Evolutionary conservation across 2,797 vertebrate genomes (phyloP), one percentile per base, ranked within the genome.

Genomic region (Hoplostethus atlanticus): DNA sequence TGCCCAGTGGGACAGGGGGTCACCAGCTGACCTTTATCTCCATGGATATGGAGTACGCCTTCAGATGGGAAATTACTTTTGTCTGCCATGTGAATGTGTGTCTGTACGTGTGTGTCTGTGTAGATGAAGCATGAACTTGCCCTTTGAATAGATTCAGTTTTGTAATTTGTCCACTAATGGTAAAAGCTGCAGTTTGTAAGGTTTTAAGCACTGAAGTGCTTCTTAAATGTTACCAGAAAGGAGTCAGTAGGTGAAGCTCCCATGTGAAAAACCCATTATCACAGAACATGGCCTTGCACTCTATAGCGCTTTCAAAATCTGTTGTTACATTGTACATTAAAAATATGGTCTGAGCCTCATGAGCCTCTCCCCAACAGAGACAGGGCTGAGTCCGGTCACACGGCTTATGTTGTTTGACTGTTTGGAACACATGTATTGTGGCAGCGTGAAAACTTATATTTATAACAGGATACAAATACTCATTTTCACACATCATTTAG

Each of bases 1-100:
- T 73, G 58, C 83, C 83, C 74, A 60, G 53, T 69, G 85, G 83
- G 85, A 85, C 50, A 16, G 25, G 59, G 69, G 73, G 73, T 81
- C 76, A 57, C 62, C 42, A 69, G 47, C 77, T 93, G 90, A 84
- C 79, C 87, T 91, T 92, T 91, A 85, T 84, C 78, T 68, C 66
- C 67, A 25, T 25, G 38, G 72, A 84, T 79, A 75, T 71, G 46
- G 71, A 69, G 64, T 62, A 68, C 48, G 70, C 65, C 42, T 52
- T 80, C 77, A 75, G 78, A 83, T 75, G 38, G 36, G 48, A 84
- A 87, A 87, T 81, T 34, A 13, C 28, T 77, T 77, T 65, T 71
- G 47, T 66, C 30, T 17, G 12, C 58, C 53, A 10, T 57, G 40
- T 46, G 13, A 34, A 6, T 15, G 15, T 60, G 50, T 53, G 38